Evolutionary conservation across 2,797 vertebrate species (phyloP).

Genomic region (Epinephelus malabaricus): DNA sequence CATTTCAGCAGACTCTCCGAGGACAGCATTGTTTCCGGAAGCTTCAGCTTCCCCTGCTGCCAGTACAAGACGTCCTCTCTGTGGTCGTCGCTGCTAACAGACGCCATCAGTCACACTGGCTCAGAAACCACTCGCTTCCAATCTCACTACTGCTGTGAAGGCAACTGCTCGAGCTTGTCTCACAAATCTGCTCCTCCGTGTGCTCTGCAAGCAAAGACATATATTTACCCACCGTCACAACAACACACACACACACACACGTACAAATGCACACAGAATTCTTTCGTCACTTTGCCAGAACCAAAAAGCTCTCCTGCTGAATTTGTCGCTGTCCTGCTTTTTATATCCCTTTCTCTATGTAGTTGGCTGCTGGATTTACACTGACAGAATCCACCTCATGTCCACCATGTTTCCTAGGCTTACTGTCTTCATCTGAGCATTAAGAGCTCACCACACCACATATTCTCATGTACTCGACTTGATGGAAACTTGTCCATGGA

Average conservation of each 20-base stretch:
- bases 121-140: constrained; percentile 76
- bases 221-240: constrained; percentile 74
- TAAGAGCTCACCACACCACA: constrained; percentile 57
- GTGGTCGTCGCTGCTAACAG: constrained; percentile 72
- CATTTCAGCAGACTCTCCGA: constrained; percentile 63
- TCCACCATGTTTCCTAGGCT: constrained; percentile 68
- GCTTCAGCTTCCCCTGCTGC: constrained; percentile 54
- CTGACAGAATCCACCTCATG: constrained; percentile 71
- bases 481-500: constrained; percentile 41
- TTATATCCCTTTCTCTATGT: constrained; percentile 66
- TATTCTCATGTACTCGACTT: constrained; percentile 37
- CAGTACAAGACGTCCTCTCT: constrained; percentile 75
- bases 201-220: constrained; percentile 76
- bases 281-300: constrained; percentile 58
- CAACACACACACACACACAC: constrained; percentile 42
- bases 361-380: constrained; percentile 66
- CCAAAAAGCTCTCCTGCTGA: constrained; percentile 50
- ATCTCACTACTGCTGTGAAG: constrained; percentile 84
- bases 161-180: constrained; percentile 83
- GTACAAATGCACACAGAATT: constrained; percentile 40
- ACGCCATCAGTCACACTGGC: constrained; percentile 81
- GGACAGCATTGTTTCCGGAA: constrained; percentile 64
- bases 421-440: constrained; percentile 67
- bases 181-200: constrained; percentile 82
- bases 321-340: constrained; percentile 71